These are phyloP conservation scores for Poeciliopsis prolifica DNA, from an alignment of 2,113 vertebrate genomes.

Conservation along the genomic window DNA sequence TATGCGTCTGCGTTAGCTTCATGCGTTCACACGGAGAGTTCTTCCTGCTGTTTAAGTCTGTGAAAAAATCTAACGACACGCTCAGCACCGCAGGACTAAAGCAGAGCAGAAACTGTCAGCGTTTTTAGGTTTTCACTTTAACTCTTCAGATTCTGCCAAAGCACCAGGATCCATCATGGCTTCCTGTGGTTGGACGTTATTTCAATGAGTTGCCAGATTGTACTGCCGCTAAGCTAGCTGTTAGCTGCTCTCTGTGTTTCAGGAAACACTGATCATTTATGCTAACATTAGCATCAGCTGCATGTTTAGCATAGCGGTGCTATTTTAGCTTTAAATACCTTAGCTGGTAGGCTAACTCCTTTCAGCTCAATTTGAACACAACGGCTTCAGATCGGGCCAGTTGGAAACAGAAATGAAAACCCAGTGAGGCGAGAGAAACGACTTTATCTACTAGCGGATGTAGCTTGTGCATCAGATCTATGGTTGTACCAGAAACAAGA, in stretches of 20 bases:
- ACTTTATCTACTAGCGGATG: no score
- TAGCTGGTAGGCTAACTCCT: no score
- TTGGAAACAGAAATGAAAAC: no score
- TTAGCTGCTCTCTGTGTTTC: background rate
- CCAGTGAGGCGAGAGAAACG: no score
- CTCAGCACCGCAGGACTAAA: slow-evolving; percentile 54
- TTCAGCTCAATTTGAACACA: no score
- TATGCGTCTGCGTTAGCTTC: slow-evolving; percentile 1
- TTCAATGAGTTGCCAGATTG: background rate
- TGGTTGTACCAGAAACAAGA: no score
- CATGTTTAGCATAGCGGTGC: no score
- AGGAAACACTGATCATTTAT: no score
- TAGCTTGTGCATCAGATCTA: no score
- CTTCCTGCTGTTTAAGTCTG: slow-evolving; percentile 36
- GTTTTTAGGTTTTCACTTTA: background rate
- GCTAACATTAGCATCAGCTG: no score
- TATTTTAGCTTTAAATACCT: no score
- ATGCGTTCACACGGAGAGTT: slow-evolving; percentile 4
- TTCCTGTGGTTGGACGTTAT: background rate
- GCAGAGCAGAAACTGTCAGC: background rate
- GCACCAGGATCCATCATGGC: background rate
- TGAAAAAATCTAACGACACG: slow-evolving; percentile 36
- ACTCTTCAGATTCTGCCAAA: background rate
- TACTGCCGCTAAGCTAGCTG: background rate
- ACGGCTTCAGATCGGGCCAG: no score